phyloP scores from a whole-genome alignment of 2,113 vertebrate species.

The Gracilinanus agilis region DNA sequence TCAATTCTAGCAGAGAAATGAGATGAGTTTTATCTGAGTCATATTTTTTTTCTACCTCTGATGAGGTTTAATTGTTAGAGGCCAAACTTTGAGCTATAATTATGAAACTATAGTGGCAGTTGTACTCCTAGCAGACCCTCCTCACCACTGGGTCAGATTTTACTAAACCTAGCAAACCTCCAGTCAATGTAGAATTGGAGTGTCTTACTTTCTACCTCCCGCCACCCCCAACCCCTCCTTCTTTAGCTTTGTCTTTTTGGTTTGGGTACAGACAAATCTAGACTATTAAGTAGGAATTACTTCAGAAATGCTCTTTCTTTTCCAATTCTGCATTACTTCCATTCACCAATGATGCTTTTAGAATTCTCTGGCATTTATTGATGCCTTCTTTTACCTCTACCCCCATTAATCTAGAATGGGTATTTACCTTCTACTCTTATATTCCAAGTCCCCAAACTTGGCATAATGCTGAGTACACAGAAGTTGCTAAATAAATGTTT shows the following conservation, averaged over 20 bases:
- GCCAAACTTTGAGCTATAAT: constrained; percentile 59
- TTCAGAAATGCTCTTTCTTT: constrained; percentile 19
- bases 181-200: background rate
- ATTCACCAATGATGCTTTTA: background rate
- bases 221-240: background rate
- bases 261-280: constrained; percentile 15
- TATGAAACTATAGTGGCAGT: constrained; percentile 61
- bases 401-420: background rate
- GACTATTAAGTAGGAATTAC: constrained; percentile 1
- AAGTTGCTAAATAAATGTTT: background rate
- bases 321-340: background rate
- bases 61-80: constrained; percentile 65
- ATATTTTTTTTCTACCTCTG: constrained; percentile 60
- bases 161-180: constrained; percentile 37
- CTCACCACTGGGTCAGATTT: constrained; percentile 46
- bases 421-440: background rate
- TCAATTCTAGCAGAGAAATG: constrained; percentile 66
- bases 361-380: background rate
- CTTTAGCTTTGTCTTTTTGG: constrained; percentile 43
- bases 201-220: background rate
- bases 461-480: background rate
- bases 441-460: background rate
- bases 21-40: constrained; percentile 66
- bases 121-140: constrained; percentile 51
- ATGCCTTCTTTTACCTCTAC: background rate